These are phyloP conservation scores for Horisme vitalbata DNA, from an alignment of 2,888 invertebrate genomes.

Conservation along the genomic window DNA sequence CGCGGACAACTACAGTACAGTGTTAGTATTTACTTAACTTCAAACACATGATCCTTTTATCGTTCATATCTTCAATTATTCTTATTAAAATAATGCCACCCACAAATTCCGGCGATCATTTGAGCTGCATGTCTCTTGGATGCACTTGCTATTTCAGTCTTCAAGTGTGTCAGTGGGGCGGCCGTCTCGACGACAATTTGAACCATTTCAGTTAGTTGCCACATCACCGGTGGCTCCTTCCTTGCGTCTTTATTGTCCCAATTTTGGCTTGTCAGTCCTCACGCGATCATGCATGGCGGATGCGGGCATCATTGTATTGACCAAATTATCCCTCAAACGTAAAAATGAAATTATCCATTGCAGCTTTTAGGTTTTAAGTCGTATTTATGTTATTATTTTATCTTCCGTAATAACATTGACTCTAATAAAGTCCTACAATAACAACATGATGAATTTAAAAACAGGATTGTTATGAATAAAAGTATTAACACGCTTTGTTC, in stretches of 20 bases:
- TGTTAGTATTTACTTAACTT: not conserved
- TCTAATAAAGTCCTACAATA: too few relatives aligned
- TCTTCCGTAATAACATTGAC: too few relatives aligned
- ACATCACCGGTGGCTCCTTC: constrained; percentile 39
- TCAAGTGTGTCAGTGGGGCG: constrained; percentile 72
- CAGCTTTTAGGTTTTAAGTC: too few relatives aligned
- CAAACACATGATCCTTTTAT: not conserved
- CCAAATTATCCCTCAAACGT: too few relatives aligned
- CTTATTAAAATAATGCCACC: not conserved
- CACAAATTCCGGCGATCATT: constrained; percentile 19
- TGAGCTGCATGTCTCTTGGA: constrained; percentile 37
- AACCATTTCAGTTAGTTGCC: constrained; percentile 53
- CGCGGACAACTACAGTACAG: too few relatives aligned
- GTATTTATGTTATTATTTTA: too few relatives aligned
- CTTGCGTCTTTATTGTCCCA: constrained; percentile 46
- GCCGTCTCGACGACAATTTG: constrained; percentile 62
- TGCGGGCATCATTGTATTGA: constrained; percentile 8
- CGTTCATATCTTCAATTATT: not conserved
- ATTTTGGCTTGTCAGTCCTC: constrained; percentile 39
- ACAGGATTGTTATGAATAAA: too few relatives aligned
- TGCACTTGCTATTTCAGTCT: constrained; percentile 69
- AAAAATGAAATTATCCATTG: too few relatives aligned
- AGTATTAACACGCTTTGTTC: too few relatives aligned
- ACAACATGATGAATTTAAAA: too few relatives aligned
- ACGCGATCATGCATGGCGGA: constrained; percentile 16